Conservation (phyloP, 2,888 invertebrate species). For the Steromphala cineraria region DNA sequence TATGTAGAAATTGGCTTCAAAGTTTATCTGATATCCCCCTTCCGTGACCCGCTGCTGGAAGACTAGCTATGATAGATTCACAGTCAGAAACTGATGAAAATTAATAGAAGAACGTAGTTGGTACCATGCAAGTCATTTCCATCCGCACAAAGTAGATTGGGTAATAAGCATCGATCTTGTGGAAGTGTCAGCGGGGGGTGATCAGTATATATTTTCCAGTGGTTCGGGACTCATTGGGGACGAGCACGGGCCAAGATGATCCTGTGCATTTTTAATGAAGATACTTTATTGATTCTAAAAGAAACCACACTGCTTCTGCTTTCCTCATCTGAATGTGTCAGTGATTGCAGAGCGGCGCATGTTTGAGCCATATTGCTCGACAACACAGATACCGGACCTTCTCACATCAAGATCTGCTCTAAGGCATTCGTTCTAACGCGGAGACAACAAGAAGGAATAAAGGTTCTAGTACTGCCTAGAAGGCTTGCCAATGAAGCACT, state of each 20-base stretch:
- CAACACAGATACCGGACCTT: background rate
- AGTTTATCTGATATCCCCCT: no score
- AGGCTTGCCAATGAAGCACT: slow-evolving; percentile 10
- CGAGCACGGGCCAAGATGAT: slow-evolving; percentile 6
- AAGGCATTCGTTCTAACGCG: no score
- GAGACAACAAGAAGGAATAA: background rate
- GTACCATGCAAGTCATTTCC: background rate
- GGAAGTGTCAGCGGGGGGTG: background rate
- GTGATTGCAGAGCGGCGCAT: background rate
- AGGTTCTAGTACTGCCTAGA: background rate
- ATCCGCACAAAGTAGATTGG: background rate
- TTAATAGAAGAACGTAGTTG: no score
- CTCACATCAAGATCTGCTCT: no score
- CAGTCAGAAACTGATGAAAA: no score
- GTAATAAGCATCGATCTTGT: slow-evolving; percentile 2
- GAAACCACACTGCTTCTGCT: background rate
- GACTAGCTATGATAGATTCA: no score
- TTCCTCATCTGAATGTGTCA: background rate
- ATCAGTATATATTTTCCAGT: background rate
- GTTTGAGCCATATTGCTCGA: background rate
- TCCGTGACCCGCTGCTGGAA: no score
- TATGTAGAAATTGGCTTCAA: no score
- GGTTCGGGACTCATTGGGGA: background rate
- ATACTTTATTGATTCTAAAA: background rate
- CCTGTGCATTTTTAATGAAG: slow-evolving; percentile 16